Percentiles rank a stretch among this genome's conserved stretches.
Evolutionary conservation across 2,113 vertebrate genomes (phyloP).

Genomic region (Amphiprion ocellaris): DNA sequence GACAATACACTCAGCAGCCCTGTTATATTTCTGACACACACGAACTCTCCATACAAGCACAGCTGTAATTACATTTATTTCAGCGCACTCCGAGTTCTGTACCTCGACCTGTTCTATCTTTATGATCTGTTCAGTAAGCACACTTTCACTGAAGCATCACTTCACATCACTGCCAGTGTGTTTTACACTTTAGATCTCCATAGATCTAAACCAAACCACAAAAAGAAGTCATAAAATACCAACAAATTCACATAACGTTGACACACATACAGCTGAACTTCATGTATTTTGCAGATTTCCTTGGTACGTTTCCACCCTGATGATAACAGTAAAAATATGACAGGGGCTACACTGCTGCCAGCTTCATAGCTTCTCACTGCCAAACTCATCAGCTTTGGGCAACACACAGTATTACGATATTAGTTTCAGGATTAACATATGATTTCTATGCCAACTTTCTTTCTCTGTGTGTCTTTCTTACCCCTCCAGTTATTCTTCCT

Average conservation of each 20-base stretch:
- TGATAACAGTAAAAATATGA: constrained; percentile 14
- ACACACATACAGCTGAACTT: neutral
- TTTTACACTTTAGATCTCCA: neutral
- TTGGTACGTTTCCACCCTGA: constrained; percentile 14
- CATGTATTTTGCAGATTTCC: neutral
- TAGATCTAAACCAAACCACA: too few species aligned
- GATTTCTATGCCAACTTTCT: constrained; percentile 3
- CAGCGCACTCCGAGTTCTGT: too few species aligned
- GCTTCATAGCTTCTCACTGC: neutral
- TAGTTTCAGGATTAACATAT: constrained; percentile 22
- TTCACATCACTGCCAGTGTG: neutral
- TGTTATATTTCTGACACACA: too few species aligned
- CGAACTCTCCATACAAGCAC: too few species aligned
- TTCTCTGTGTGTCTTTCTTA: neutral
- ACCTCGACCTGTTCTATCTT: too few species aligned
- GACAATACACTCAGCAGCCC: too few species aligned
- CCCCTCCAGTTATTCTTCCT: neutral
- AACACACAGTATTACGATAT: constrained; percentile 9
- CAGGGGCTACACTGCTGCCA: constrained; percentile 5
- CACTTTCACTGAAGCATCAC: too few species aligned
- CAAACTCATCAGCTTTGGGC: constrained; percentile 40
- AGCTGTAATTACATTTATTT: too few species aligned
- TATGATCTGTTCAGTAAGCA: too few species aligned
- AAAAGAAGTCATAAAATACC: too few species aligned
- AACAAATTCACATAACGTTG: neutral